Percentiles rank a stretch among this genome's conserved stretches.
phyloP scores from a whole-genome alignment of 2,888 invertebrate genomes.

The Oscheius myriophilus region DNA sequence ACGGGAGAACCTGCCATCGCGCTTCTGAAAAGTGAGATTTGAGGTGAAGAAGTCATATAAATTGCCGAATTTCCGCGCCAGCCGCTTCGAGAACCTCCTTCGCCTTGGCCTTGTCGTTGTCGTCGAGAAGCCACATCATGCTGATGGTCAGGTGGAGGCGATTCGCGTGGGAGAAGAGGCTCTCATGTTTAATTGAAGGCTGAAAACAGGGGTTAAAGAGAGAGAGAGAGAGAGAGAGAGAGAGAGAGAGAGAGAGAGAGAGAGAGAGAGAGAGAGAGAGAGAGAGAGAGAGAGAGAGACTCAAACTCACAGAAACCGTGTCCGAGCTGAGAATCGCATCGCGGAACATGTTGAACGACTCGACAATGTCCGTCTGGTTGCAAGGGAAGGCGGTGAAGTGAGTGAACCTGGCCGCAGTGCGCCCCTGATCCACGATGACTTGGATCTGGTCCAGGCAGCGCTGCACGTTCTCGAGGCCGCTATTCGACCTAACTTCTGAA shows the following conservation, averaged over 20 bases:
- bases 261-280: no score
- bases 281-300: no score
- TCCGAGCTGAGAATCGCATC: slow-evolving; percentile 24
- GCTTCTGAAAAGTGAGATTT: slow-evolving; percentile 24
- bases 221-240: no score
- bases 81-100: slow-evolving; percentile 18
- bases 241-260: no score
- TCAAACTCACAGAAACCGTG: slow-evolving; percentile 6
- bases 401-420: slow-evolving; percentile 31
- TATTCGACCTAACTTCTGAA: slow-evolving; percentile 41
- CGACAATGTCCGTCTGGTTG: slow-evolving; percentile 31
- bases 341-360: slow-evolving; percentile 35
- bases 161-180: slow-evolving; percentile 32
- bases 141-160: slow-evolving; percentile 46
- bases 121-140: slow-evolving; percentile 35
- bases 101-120: slow-evolving; percentile 29
- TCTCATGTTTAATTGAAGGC: slow-evolving; percentile 36
- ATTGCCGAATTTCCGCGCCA: slow-evolving; percentile 33
- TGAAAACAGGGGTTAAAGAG: slow-evolving; percentile 19
- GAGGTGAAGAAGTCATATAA: neutral
- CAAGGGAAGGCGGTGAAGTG: slow-evolving; percentile 48
- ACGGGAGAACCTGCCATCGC: slow-evolving; percentile 6
- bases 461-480: slow-evolving; percentile 41
- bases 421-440: slow-evolving; percentile 32
- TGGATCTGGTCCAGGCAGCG: slow-evolving; percentile 49